Percentiles rank a stretch among this genome's conserved stretches.
These are phyloP conservation scores for Hippopotamyrus pictus DNA, from an alignment of 2,797 vertebrate genomes.

Conservation along the genomic window DNA sequence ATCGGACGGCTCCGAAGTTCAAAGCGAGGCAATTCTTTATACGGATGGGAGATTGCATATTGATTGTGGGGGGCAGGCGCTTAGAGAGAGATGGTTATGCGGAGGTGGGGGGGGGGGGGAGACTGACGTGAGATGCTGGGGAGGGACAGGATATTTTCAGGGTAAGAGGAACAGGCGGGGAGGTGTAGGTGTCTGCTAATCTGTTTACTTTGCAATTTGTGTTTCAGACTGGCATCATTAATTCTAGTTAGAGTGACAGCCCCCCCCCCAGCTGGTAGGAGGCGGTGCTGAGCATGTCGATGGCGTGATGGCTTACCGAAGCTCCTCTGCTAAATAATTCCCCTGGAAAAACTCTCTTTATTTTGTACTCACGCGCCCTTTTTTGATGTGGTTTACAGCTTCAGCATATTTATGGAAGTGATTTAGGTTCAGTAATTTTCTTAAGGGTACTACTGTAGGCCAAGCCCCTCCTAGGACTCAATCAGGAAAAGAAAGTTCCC, in stretches of 20 bases:
- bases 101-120: background rate
- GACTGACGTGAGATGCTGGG: conserved; percentile 8
- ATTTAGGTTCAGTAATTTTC: background rate
- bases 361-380: background rate
- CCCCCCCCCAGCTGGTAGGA: conserved; percentile 39
- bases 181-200: conserved; percentile 61
- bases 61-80: conserved; percentile 48
- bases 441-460: background rate
- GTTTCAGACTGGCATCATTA: conserved; percentile 66
- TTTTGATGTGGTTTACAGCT: background rate
- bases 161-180: conserved; percentile 38
- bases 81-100: conserved; percentile 11
- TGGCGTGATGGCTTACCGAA: background rate
- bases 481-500: background rate
- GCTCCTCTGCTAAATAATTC: background rate
- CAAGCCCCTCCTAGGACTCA: background rate
- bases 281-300: conserved; percentile 22
- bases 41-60: conserved; percentile 62
- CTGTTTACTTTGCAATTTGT: conserved; percentile 76
- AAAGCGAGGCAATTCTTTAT: conserved; percentile 55
- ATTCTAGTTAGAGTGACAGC: conserved; percentile 72
- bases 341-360: background rate
- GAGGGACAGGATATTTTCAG: conserved; percentile 17
- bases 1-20: conserved; percentile 48
- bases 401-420: background rate